A percentile compares a stretch with the other conserved stretches of the same genome.
phyloP scores from a whole-genome alignment of 2,113 vertebrate genomes.

The Paedocypris sp. region DNA sequence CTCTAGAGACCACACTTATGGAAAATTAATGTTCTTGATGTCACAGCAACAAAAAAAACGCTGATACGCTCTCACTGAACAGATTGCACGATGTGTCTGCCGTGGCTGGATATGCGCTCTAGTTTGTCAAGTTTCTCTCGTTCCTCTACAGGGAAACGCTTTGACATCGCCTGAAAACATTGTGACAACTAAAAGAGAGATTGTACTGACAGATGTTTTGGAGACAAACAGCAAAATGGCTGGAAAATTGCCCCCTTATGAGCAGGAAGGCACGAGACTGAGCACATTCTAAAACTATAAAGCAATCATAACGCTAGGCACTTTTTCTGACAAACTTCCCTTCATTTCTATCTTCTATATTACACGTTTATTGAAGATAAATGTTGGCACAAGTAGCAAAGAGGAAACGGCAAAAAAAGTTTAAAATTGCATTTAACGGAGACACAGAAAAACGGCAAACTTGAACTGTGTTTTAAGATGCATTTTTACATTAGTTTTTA shows the following conservation, averaged over 20 bases:
- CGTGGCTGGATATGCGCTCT: not conserved
- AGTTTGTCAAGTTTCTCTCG: not conserved
- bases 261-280: not conserved
- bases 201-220: not conserved
- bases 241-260: not conserved
- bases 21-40: conserved; percentile 8
- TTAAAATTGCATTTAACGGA: too few species aligned
- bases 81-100: not conserved
- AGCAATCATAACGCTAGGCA: too few species aligned
- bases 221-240: not conserved
- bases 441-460: too few species aligned
- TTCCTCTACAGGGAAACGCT: not conserved
- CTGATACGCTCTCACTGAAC: not conserved
- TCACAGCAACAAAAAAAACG: not conserved
- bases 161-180: conserved; percentile 15
- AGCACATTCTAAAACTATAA: too few species aligned
- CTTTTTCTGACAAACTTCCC: too few species aligned
- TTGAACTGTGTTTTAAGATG: too few species aligned
- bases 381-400: too few species aligned
- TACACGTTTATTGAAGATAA: too few species aligned
- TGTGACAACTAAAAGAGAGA: conserved; percentile 7
- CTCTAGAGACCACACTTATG: conserved; percentile 1
- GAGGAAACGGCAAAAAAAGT: too few species aligned
- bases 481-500: too few species aligned
- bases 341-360: too few species aligned